Evolutionary conservation across 2,888 invertebrate genomes (phyloP), one percentile per base, ranked within the genome.

Genomic region (Congeria kusceri): DNA sequence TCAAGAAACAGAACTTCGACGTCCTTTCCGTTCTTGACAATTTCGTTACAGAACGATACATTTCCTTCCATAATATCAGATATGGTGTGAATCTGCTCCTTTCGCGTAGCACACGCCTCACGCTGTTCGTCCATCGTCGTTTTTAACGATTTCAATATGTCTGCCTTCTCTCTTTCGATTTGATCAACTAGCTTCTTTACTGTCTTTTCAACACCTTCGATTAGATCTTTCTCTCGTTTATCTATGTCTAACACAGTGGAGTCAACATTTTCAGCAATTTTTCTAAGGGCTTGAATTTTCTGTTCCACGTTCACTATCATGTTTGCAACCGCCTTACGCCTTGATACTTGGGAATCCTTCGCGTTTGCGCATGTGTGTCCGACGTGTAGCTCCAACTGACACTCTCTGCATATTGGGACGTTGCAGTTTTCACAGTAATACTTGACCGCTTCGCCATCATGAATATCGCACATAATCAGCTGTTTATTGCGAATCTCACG

Each of bases 401-500:
- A 86, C 56, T 86, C 86, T 1, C 84, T 72, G 61, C 86, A 86
- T 1, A 84, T 77, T 5, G 84, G 80, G 7, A 67, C 18, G 20
- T 62, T 64, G 59, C 86, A 86, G 32, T 77, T 78, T 39, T 83
- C 79, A 46, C 86, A 86, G 67, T 76, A 86, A 62, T 78, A 79
- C 39, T 74, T 75, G 7, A 86, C 71, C 5, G 76, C 56, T 39
- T 86, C 86, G 9, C 73, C 77, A n/a, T 76, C 66, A 53, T 86
- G 86, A 4, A 46, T 11, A 2, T 29, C 25, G 29, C 86, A 86
- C 9, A 61, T 56, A 65, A 86, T 83, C 20, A 59, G 58, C 57
- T 81, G 79, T 32, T 81, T 79, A 15, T 83, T 62, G 56, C 84
- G 46, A 25, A 86, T 84, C 4, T 77, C 77, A 15, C 63, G 63